phyloP scores from a whole-genome alignment of 2,888 invertebrate genomes.

The Pogonocherus hispidulus region DNA sequence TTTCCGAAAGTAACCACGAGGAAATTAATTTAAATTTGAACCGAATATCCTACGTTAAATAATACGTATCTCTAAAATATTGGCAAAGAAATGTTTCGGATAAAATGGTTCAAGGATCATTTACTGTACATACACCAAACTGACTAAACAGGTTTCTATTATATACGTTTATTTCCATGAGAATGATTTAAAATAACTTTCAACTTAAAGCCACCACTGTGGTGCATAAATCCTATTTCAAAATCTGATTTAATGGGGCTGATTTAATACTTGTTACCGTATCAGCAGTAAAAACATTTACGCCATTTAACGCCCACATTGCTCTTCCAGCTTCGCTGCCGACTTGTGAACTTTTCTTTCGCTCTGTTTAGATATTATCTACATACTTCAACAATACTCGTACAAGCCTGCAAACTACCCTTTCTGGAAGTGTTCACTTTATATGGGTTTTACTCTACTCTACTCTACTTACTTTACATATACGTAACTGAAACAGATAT shows the following conservation, averaged over 20 bases:
- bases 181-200: not conserved
- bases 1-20: too few species aligned
- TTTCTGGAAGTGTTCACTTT: constrained; percentile 1
- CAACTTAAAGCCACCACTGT: not conserved
- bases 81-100: too few species aligned
- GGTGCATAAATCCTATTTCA: not conserved
- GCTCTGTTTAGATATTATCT: constrained; percentile 7
- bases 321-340: not conserved
- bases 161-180: too few species aligned
- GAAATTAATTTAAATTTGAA: too few species aligned
- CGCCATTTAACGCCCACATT: constrained; percentile 12
- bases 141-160: too few species aligned
- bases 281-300: constrained; percentile 5
- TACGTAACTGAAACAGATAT: too few species aligned
- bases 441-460: too few species aligned
- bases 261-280: constrained; percentile 4
- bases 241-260: not conserved
- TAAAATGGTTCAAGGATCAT: too few species aligned
- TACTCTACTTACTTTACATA: too few species aligned
- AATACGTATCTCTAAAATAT: too few species aligned
- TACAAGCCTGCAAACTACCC: not conserved
- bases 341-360: not conserved
- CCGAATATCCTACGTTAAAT: too few species aligned
- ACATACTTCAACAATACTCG: not conserved
- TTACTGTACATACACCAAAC: too few species aligned